Evolutionary conservation across 2,113 vertebrate genomes (phyloP), one percentile per base, ranked within the genome.

Genomic region (Micromys minutus): DNA sequence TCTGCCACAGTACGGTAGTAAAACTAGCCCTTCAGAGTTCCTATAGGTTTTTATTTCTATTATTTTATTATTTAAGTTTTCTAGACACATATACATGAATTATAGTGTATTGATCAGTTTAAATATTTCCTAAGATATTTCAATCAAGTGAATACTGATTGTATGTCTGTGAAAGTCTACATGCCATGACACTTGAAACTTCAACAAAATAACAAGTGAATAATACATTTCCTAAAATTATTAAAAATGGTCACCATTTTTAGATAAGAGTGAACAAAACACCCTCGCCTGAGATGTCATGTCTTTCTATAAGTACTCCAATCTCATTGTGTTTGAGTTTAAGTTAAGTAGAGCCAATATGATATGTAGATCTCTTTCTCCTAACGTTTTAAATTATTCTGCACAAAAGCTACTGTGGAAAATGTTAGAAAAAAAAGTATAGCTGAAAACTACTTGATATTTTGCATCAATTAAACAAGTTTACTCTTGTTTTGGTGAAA

Each of bases 391-490:
- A 84, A 94, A 95, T 90, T 85, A 42, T 81, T 3, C 16, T 69
- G 19, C 24, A 76, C 72, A 87, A 91, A 88, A 71, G 84, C 69
- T 71, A 87, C 57, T 91, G 65, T 76, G 17, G 10, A 65, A 95
- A 84, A 95, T 67, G 85, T 94, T 94, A 94, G 55, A 29, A 63
- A 91, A 95, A 95, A 97, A 84, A 6, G 63, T 94, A 34, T 92
- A 59, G 84, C 91, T 96, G 76, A 94, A 95, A 89, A 55, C 77
- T 95, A 55, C 84, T 95, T 93, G 74, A 89, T 96, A 96, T 91
- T 94, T 97, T 92, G 74, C 59, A 95, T 97, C 94, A 96, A 81
- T 95, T 96, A 94, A 96, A 92, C 63, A 91, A 94, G 88, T 97
- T 97, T 96, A 96, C 69, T 93, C 72, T 89, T 97, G 71, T 97